Evolutionary conservation across 2,797 vertebrate genomes (phyloP), one percentile per base, ranked within the genome.

Genomic region (Glossophaga mutica): DNA sequence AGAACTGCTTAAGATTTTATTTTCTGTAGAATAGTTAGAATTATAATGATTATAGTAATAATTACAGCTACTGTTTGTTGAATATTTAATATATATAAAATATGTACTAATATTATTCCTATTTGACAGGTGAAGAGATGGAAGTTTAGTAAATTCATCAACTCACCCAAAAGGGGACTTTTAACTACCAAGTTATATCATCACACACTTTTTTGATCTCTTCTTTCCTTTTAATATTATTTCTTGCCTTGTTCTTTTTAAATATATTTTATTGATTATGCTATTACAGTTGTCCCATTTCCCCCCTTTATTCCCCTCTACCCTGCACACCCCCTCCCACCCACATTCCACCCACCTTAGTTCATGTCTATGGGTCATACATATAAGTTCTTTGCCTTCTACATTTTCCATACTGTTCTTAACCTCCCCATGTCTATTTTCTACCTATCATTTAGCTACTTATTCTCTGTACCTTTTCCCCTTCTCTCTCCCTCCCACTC

Each of bases 11-110:
- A 85, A 42, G 19, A 90, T 65, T 70, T 91, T 22, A 81, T 67
- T 96, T 81, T 93, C 8, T 76, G 77, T 88, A 90, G 46, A n/a
- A 55, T 39, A 77, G 87, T 90, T 87, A 77, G 2, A 87, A 46
- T 76, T 57, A 50, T 26, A 81, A 62, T 81, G 26, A 78, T 48
- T 18, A 50, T 4, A 77, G 22, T 48, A 65, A 89, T 68, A 68
- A 70, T 94, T n/a, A 81, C 1, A 82, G 52, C 18, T 86, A 67
- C 15, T 65, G 37, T 82, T 68, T 82, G 24, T 57, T 44, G 42
- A n/a, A 5, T 48, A 65, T 62, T 87, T 59, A 73, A 34, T 73
- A 39, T 29, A 21, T 55, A 11, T 73, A 14, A 91, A 84, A 42
- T 48, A 73, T 2, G 22, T 92, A 71, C 44, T 26, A 78, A 44